A percentile compares a stretch with the other conserved stretches of the same genome.
Evolutionary conservation across 1,140 invertebrate genomes (phyloP).

Genomic region (Drosophila leontia): DNA sequence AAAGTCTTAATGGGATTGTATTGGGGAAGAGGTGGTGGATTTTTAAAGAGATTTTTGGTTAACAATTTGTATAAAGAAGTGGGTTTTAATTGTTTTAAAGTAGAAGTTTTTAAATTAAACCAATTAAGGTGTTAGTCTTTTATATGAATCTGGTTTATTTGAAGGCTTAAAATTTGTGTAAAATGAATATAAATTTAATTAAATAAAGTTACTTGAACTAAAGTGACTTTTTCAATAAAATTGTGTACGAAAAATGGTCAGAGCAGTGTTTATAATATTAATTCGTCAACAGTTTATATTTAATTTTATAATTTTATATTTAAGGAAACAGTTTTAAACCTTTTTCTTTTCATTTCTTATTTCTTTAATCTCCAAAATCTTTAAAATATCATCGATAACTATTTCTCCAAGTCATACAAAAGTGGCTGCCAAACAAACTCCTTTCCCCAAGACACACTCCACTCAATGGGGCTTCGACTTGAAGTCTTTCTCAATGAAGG

Average conservation of each 20-base stretch:
- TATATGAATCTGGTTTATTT: no score
- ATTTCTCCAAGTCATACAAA: slow-evolving; percentile 5
- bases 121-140: no score
- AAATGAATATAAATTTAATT: no score
- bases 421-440: slow-evolving; percentile 1
- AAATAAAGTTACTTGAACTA: no score
- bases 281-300: no score
- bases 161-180: not conserved
- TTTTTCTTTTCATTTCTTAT: not conserved
- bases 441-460: slow-evolving; percentile 10
- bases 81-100: no score
- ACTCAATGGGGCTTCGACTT: slow-evolving; percentile 40
- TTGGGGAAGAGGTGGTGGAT: not conserved
- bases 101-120: no score
- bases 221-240: no score
- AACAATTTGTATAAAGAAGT: not conserved
- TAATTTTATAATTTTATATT: not conserved
- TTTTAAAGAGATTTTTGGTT: not conserved
- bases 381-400: not conserved
- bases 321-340: not conserved
- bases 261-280: not conserved
- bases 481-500: slow-evolving; percentile 42
- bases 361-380: not conserved
- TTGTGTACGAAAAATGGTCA: no score
- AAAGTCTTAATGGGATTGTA: not conserved